Conservation (phyloP, 2,888 invertebrate species). For the Brenthis ino region DNA sequence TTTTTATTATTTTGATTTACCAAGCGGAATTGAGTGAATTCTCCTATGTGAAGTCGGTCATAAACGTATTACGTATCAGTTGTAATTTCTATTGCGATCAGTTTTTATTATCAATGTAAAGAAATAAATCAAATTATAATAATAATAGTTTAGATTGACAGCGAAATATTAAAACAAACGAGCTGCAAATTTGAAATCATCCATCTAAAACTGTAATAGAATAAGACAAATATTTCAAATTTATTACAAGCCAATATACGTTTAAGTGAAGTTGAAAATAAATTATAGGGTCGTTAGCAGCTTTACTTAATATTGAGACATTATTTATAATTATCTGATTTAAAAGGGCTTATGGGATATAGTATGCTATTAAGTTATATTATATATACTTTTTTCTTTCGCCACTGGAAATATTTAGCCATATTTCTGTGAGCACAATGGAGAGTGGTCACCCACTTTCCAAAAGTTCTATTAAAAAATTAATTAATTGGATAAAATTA, state of each 20-base stretch:
- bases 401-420: no score
- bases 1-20: no score
- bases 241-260: slow-evolving; percentile 37
- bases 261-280: slow-evolving; percentile 33
- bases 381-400: no score
- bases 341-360: neutral
- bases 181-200: slow-evolving; percentile 35
- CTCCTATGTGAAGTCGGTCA: no score
- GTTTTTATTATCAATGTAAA: no score
- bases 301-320: slow-evolving; percentile 32
- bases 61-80: no score
- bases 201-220: slow-evolving; percentile 39
- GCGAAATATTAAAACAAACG: slow-evolving; percentile 14
- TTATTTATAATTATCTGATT: slow-evolving; percentile 30
- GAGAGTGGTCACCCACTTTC: no score
- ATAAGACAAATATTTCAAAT: slow-evolving; percentile 47
- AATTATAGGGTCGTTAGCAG: slow-evolving; percentile 36
- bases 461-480: no score
- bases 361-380: neutral
- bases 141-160: slow-evolving; percentile 16
- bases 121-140: neutral
- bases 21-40: no score
- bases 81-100: no score
- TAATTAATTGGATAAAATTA: no score
- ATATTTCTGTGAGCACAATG: no score